A percentile compares a stretch with the other conserved stretches of the same genome.
phyloP scores from a whole-genome alignment of 1,140 invertebrate species.

The Manduca sexta region DNA sequence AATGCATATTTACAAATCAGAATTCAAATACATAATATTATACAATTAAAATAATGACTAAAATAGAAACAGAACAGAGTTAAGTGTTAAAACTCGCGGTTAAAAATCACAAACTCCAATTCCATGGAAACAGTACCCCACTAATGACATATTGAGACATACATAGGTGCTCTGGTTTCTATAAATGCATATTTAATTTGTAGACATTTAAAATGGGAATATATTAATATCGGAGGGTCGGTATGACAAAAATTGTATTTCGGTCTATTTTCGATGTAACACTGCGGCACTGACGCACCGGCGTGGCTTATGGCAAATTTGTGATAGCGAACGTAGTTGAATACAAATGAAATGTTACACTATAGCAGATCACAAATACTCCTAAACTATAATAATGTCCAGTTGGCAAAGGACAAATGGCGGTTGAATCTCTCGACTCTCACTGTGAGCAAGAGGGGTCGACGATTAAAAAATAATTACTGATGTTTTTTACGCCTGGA shows the following conservation, averaged over 20 bases:
- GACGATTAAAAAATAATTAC: slow-evolving; percentile 51
- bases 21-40: slow-evolving; percentile 66
- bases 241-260: slow-evolving; percentile 17
- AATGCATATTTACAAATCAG: slow-evolving; percentile 66
- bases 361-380: slow-evolving; percentile 69
- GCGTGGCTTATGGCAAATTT: slow-evolving; percentile 60
- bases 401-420: slow-evolving; percentile 69
- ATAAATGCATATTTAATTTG: slow-evolving; percentile 39
- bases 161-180: slow-evolving; percentile 15
- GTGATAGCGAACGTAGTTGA: slow-evolving; percentile 40
- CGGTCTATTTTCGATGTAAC: slow-evolving; percentile 26
- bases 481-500: slow-evolving; percentile 68
- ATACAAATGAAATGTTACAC: slow-evolving; percentile 61
- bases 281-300: slow-evolving; percentile 13
- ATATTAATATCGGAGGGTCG: slow-evolving; percentile 40
- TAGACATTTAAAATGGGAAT: slow-evolving; percentile 8
- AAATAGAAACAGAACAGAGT: slow-evolving; percentile 40
- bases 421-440: slow-evolving; percentile 59
- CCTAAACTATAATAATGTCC: slow-evolving; percentile 59
- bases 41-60: slow-evolving; percentile 71
- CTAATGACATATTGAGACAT: slow-evolving; percentile 18
- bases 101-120: slow-evolving; percentile 14
- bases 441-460: slow-evolving; percentile 49
- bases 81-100: slow-evolving; percentile 5
- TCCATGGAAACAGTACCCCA: neutral